Conservation (phyloP, 1,140 invertebrate genomes). For the Zaprionus taronus region DNA sequence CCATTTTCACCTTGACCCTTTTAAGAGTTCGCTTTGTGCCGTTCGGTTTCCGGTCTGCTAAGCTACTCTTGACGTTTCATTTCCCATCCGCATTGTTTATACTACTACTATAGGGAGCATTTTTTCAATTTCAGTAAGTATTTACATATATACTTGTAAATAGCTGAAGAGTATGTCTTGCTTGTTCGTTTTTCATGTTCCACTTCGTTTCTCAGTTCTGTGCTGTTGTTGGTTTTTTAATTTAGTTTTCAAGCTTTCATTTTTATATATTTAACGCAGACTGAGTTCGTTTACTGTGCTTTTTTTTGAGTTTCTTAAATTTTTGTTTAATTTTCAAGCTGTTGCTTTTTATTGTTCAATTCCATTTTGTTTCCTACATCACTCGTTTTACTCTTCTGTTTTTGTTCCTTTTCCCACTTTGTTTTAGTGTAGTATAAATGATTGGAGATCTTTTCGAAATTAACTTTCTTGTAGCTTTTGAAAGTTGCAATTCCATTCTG, state of each 20-base stretch:
- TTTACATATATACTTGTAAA: not conserved
- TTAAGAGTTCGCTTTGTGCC: not conserved
- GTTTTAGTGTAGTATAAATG: not conserved
- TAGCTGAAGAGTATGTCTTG: too few relatives aligned
- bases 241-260: not conserved
- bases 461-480: not conserved
- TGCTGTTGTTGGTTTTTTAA: not conserved
- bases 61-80: not conserved
- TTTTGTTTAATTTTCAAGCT: not conserved
- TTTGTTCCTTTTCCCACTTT: not conserved
- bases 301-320: not conserved
- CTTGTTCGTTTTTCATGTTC: not conserved
- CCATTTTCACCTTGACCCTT: conserved; percentile 2
- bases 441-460: not conserved
- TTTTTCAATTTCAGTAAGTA: not conserved
- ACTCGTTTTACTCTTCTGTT: not conserved
- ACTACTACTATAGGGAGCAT: not conserved
- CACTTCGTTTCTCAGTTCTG: not conserved
- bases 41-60: not conserved
- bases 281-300: not conserved
- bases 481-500: not conserved
- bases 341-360: not conserved
- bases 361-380: not conserved
- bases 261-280: not conserved
- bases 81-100: not conserved